These are phyloP conservation scores for Sebastes trivittatus DNA, from an alignment of 2,797 vertebrate species.

Conservation along the genomic window DNA sequence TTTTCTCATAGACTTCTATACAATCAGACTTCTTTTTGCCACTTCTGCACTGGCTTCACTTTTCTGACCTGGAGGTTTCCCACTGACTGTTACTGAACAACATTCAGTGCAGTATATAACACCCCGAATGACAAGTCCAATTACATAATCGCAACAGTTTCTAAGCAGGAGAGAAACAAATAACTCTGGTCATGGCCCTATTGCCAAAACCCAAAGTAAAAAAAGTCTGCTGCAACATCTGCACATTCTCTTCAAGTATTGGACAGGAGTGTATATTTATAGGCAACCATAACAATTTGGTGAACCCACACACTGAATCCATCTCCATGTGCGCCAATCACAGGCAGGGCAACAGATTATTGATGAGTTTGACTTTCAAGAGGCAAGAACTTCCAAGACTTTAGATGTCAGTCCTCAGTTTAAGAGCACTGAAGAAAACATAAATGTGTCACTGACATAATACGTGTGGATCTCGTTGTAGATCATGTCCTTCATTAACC, in stretches of 20 bases:
- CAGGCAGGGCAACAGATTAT: background rate
- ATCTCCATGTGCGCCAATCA: background rate
- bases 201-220: background rate
- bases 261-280: background rate
- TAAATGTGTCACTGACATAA: slow-evolving; percentile 10
- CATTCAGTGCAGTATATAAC: background rate
- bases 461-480: background rate
- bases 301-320: background rate
- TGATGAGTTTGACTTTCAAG: slow-evolving; percentile 24
- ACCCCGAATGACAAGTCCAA: background rate
- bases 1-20: background rate
- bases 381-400: slow-evolving; percentile 8
- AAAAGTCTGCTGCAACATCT: background rate
- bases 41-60: background rate
- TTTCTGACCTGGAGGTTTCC: background rate
- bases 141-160: background rate
- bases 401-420: background rate
- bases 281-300: background rate
- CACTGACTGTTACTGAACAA: background rate
- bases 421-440: background rate
- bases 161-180: background rate
- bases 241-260: background rate
- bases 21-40: background rate
- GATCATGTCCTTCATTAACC: slow-evolving; percentile 1
- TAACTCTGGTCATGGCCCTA: background rate